Evolutionary conservation across 2,797 vertebrate genomes (phyloP), one percentile per base, ranked within the genome.

Genomic region (Enteromius radiatus): DNA sequence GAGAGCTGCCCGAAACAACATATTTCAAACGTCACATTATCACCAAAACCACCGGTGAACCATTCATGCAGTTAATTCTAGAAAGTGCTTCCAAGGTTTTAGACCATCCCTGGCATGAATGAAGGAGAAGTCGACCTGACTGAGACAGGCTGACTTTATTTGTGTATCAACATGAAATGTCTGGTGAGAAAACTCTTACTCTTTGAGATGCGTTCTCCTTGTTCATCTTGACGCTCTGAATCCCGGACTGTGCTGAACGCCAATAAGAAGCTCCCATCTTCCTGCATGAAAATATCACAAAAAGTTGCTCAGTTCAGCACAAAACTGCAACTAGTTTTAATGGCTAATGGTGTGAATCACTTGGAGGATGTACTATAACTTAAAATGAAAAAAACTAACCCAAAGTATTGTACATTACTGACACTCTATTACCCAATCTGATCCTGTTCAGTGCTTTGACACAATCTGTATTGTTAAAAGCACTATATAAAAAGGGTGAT

Each of bases 241-340:
- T 75, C 6, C 79, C 89, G 80, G 86, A 88, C 76, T 95, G 94
- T 81, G 95, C 96, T 89, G 95, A 96, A 85, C 89, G 95, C 97
- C 97, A 97, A 0, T 81, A 92, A 87, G 94, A 94, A 61, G 89
- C 88, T 86, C 89, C 94, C 78, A 91, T 93, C 87, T 90, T 94
- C 92, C 95, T 97, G 86, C 11, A 36, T 19, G 52, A 49, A 78
- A 59, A 83, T 43, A 92, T 73, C 21, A 81, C 70, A 47, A 17
- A 54, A 59, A 38, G 5, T 59, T 63, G 2, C 28, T 33, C 19
- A 21, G 45, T 71, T 49, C 26, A 52, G 45, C 45, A 33, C 26
- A 52, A 19, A 52, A 73, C 10, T 52, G 26, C 45, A 49, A 63
- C 59, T 17, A 63, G 26, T 17, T 15, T 26, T 31, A 63, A 15